Percentiles rank a stretch among this genome's conserved stretches.
Evolutionary conservation across 2,888 invertebrate species (phyloP).

Genomic region (Tetheella fluctuosa): DNA sequence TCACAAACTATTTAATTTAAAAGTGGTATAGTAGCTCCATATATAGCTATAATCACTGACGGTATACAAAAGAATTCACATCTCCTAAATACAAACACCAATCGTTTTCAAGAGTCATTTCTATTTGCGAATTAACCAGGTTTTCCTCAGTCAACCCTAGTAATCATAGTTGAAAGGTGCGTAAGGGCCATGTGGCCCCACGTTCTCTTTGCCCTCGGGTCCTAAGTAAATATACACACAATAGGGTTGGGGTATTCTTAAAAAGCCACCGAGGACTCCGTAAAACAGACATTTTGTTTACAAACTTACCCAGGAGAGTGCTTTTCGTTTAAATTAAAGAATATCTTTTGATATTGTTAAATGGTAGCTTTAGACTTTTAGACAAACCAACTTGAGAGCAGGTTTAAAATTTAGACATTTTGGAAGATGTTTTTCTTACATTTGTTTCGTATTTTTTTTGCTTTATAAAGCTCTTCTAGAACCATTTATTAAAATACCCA

Average conservation of each 20-base stretch:
- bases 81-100: neutral
- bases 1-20: too few relatives aligned
- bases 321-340: conserved; percentile 6
- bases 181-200: neutral
- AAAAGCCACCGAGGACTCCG: conserved; percentile 3
- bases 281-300: conserved; percentile 5
- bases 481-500: too few relatives aligned
- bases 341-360: neutral
- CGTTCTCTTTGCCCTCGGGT: neutral
- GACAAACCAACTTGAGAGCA: neutral
- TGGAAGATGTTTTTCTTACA: neutral
- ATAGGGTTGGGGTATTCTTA: neutral
- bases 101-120: neutral
- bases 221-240: conserved; percentile 8
- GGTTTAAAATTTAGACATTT: neutral
- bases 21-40: too few relatives aligned
- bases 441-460: too few relatives aligned
- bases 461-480: too few relatives aligned
- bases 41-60: too few relatives aligned
- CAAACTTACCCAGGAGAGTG: conserved; percentile 3
- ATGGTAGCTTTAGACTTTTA: neutral
- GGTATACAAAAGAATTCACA: too few relatives aligned
- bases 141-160: neutral
- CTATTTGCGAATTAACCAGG: neutral
- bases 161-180: conserved; percentile 4